phyloP scores from a whole-genome alignment of 2,797 vertebrate genomes.

The Sebastes baramenuke region DNA sequence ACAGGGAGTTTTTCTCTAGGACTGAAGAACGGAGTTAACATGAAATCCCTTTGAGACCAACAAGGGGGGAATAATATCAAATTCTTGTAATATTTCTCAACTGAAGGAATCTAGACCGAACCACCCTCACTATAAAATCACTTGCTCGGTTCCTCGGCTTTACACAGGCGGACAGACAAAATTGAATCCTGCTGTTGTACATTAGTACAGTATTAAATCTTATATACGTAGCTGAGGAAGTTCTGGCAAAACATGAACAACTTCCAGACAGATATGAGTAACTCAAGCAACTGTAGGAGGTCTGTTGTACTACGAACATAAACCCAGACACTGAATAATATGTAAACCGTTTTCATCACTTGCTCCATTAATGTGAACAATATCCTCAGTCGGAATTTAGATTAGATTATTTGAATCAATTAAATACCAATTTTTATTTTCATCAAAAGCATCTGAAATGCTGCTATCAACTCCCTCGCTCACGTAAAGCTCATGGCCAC shows the following conservation, averaged over 20 bases:
- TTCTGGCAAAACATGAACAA: background rate
- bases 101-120: background rate
- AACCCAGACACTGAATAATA: background rate
- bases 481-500: too few relatives aligned
- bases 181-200: too few relatives aligned
- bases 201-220: background rate
- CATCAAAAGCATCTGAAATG: too few relatives aligned
- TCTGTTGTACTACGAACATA: background rate
- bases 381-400: background rate
- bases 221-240: too few relatives aligned
- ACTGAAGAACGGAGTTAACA: too few relatives aligned
- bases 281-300: too few relatives aligned
- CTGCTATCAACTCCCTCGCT: too few relatives aligned
- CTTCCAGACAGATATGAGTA: background rate
- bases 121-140: background rate
- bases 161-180: background rate
- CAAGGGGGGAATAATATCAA: rapidly evolving
- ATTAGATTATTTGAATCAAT: background rate
- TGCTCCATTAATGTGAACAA: too few relatives aligned
- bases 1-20: background rate
- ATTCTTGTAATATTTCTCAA: slow-evolving; percentile 11
- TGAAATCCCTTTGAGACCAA: background rate
- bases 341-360: background rate
- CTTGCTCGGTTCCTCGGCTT: rapidly evolving
- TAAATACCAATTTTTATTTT: too few relatives aligned